Conservation (phyloP, 2,888 invertebrate genomes). For the Barypeithes pellucidus region DNA sequence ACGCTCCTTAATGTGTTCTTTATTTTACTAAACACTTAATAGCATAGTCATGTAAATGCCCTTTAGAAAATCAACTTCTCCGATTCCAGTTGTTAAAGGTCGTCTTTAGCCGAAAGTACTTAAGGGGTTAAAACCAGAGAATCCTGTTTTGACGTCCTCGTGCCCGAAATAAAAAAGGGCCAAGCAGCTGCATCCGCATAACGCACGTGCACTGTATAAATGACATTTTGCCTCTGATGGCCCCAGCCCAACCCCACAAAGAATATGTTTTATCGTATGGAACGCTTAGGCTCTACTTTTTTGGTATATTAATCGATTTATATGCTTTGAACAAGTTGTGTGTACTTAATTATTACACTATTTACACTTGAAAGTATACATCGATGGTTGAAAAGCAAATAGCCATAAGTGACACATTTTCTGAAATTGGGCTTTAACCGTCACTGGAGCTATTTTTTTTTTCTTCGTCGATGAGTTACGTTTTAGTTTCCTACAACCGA, state of each 20-base stretch:
- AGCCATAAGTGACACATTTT: too few relatives aligned
- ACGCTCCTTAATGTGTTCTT: not conserved
- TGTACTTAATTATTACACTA: too few relatives aligned
- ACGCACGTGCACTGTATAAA: slow-evolving; percentile 58
- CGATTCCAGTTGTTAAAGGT: slow-evolving; percentile 11
- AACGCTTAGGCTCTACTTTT: slow-evolving; percentile 21
- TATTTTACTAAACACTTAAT: not conserved
- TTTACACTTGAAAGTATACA: too few relatives aligned
- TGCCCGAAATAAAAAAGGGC: slow-evolving; percentile 53
- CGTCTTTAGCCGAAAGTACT: slow-evolving; percentile 14
- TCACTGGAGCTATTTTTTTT: too few relatives aligned
- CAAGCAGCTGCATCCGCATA: slow-evolving; percentile 61
- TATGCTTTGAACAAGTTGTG: not conserved
- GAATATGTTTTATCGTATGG: slow-evolving; percentile 6
- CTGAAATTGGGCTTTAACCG: too few relatives aligned
- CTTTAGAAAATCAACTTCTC: slow-evolving; percentile 12
- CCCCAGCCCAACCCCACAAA: slow-evolving; percentile 18
- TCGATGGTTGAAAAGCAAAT: too few relatives aligned
- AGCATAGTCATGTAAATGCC: not conserved
- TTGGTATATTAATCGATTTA: not conserved
- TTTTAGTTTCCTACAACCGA: too few relatives aligned
- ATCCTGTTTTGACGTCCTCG: slow-evolving; percentile 52
- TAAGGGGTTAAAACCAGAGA: slow-evolving; percentile 37
- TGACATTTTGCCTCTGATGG: slow-evolving; percentile 27
- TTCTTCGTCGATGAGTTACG: too few relatives aligned